Conservation (phyloP, 2,113 vertebrate genomes). For the Tautogolabrus adspersus region DNA sequence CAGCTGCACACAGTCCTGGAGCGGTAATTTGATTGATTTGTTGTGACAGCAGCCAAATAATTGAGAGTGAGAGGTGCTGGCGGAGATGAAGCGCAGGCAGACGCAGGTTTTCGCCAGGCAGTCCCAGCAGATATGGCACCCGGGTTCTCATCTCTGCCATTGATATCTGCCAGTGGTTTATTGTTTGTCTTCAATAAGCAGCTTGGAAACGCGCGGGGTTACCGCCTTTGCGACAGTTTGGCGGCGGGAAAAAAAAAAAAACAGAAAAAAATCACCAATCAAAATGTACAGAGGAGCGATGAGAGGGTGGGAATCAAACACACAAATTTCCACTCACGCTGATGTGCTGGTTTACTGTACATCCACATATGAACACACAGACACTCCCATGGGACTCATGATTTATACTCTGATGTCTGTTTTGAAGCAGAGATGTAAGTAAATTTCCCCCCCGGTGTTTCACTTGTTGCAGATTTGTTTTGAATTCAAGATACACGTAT, state of each 20-base stretch:
- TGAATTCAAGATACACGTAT: slow-evolving; percentile 51
- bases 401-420: slow-evolving; percentile 58
- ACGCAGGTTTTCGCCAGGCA: slow-evolving; percentile 88
- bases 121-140: slow-evolving; percentile 89
- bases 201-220: slow-evolving; percentile 78
- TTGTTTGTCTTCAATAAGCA: slow-evolving; percentile 87
- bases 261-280: slow-evolving; percentile 73
- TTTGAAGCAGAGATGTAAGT: slow-evolving; percentile 66
- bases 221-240: slow-evolving; percentile 76
- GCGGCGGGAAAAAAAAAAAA: slow-evolving; percentile 8
- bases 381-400: slow-evolving; percentile 61
- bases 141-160: slow-evolving; percentile 90
- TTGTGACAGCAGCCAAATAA: slow-evolving; percentile 99
- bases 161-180: slow-evolving; percentile 92
- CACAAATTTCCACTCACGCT: slow-evolving; percentile 42
- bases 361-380: slow-evolving; percentile 45
- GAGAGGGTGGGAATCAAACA: slow-evolving; percentile 70
- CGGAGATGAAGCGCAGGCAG: slow-evolving; percentile 90
- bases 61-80: slow-evolving; percentile 99
- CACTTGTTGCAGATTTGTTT: slow-evolving; percentile 77
- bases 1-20: slow-evolving; percentile 92
- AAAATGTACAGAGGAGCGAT: slow-evolving; percentile 69
- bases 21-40: slow-evolving; percentile 99
- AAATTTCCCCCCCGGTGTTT: slow-evolving; percentile 59
- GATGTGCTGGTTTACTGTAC: slow-evolving; percentile 51